Evolutionary conservation across 2,888 invertebrate genomes (phyloP).

Genomic region (Geotrupes spiniger): DNA sequence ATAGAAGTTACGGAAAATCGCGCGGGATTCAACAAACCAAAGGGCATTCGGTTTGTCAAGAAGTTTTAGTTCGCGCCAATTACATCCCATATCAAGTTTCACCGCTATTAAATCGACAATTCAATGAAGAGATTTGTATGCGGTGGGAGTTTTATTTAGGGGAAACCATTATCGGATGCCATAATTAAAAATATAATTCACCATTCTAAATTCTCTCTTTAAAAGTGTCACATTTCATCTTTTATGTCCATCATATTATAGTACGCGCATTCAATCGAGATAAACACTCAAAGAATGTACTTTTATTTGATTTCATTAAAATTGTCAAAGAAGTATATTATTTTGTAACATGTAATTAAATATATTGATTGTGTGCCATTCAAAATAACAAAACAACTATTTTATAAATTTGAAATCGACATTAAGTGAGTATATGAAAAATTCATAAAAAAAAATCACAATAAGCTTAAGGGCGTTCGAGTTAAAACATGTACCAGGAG

Average conservation of each 20-base stretch:
- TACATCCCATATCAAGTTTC: slow-evolving; percentile 26
- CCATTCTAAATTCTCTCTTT: slow-evolving; percentile 19
- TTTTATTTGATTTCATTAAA: no score
- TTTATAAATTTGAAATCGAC: no score
- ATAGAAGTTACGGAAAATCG: slow-evolving; percentile 38
- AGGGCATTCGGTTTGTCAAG: slow-evolving; percentile 11
- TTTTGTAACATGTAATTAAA: no score
- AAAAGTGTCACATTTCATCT: slow-evolving; percentile 28
- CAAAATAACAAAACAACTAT: no score
- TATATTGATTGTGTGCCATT: no score
- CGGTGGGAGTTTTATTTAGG: slow-evolving; percentile 37
- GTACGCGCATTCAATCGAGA: no score
- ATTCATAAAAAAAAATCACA: no score
- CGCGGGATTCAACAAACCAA: slow-evolving; percentile 16
- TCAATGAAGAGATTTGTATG: slow-evolving; percentile 26
- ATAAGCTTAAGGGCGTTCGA: no score
- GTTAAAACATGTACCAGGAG: no score
- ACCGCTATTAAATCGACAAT: slow-evolving; percentile 29
- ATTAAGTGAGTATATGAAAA: no score
- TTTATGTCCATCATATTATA: background rate
- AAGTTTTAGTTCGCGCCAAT: slow-evolving; percentile 9
- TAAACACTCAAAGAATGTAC: no score
- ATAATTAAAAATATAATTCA: slow-evolving; percentile 27
- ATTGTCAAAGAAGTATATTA: no score
- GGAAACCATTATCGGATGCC: slow-evolving; percentile 25